Evolutionary conservation across 2,113 vertebrate species (phyloP).

Genomic region (Vulpes ferrilata): DNA sequence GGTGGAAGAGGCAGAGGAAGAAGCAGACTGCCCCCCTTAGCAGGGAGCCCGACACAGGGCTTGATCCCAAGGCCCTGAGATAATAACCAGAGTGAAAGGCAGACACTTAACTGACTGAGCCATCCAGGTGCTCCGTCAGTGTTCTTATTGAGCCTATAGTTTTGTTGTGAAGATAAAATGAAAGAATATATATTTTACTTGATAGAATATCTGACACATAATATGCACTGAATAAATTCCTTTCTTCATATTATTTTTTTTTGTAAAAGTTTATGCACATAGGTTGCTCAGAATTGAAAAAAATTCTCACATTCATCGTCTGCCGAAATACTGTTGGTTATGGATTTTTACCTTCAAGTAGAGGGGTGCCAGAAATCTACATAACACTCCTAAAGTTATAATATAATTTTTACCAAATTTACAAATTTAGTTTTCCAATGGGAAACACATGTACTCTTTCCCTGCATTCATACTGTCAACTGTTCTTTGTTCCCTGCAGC

Average conservation of each 20-base stretch:
- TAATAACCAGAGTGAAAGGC: background rate
- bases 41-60: background rate
- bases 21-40: background rate
- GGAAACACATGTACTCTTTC: slow-evolving; percentile 30
- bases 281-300: background rate
- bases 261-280: background rate
- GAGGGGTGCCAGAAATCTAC: background rate
- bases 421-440: slow-evolving; percentile 50
- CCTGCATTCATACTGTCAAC: background rate
- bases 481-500: slow-evolving; percentile 38
- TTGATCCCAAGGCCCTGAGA: background rate
- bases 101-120: background rate
- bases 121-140: background rate
- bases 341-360: background rate
- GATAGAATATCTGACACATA: background rate
- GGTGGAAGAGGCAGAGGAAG: background rate
- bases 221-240: background rate
- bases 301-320: background rate
- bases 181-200: background rate
- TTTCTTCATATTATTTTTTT: background rate
- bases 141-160: background rate
- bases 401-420: slow-evolving; percentile 44
- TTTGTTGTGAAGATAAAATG: background rate
- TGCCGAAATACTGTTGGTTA: background rate
- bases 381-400: background rate